Evolutionary conservation across 2,113 vertebrate genomes (phyloP), one percentile per base, ranked within the genome.

Genomic region (Platycercus adscitus): DNA sequence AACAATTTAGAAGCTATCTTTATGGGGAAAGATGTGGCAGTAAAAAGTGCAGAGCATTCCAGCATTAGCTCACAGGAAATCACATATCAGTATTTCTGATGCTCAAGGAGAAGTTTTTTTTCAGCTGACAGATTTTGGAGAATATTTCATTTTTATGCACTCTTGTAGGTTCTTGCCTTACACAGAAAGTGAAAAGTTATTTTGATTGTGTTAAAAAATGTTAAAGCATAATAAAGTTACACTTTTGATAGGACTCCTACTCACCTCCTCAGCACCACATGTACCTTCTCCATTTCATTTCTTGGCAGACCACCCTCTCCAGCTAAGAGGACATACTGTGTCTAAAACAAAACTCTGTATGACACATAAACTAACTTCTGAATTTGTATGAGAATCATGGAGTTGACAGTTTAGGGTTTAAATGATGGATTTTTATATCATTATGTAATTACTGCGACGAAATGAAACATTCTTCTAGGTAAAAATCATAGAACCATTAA

Each of bases 251-350:
- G 77, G 70, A 95, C 95, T 93, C 96, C 96, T 78, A 96, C 93
- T 97, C 91, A 91, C 81, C 92, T 96, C 95, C 96, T 94, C 80
- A 92, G 73, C 83, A 85, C 75, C 78, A 68, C 77, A 55, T 77
- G 84, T 25, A 76, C 89, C 81, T 58, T 58, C 56, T 44, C 85
- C 64, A 90, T 69, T 96, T 77, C 52, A 65, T 73, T 92, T 47
- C 61, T 94, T 95, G 94, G 95, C 81, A 96, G 86, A 93, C 29
- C 37, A 70, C 63, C 53, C 58, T 80, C 50, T 88, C 39, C 86
- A 95, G 82, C 53, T 79, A 93, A 94, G 80, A 65, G 83, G 90
- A 91, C 70, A 61, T 75, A 72, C 49, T 92, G 92, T 94, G 81
- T 65, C 92, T 76, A 60, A 84, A 92, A 92, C 73, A 84, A 85